phyloP scores from a whole-genome alignment of 2,888 invertebrate species.

The Eumacrocentrus americanus region DNA sequence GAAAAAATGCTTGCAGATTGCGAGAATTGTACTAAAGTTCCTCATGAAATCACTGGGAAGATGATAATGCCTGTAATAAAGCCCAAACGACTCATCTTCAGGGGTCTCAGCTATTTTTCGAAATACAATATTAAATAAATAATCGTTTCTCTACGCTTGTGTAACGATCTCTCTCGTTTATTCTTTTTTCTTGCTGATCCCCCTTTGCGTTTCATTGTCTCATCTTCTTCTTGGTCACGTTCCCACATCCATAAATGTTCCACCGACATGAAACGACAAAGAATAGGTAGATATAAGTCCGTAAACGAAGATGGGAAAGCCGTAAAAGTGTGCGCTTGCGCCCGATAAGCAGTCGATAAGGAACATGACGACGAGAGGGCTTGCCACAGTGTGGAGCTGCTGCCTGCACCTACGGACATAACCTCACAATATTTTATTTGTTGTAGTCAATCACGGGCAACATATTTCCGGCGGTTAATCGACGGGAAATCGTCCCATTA shows the following conservation, averaged over 20 bases:
- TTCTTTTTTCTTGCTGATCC: not conserved
- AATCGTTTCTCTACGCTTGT: not conserved
- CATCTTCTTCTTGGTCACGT: conserved; percentile 19
- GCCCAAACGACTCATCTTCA: not conserved
- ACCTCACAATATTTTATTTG: conserved; percentile 46
- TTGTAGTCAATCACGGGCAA: conserved; percentile 14
- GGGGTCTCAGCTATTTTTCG: not conserved
- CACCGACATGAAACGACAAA: conserved; percentile 5
- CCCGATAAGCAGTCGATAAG: conserved; percentile 18
- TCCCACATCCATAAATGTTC: not conserved
- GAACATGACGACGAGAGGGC: conserved; percentile 33
- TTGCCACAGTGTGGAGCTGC: not conserved
- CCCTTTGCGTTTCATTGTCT: not conserved
- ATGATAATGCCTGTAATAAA: not conserved
- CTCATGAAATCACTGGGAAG: not conserved
- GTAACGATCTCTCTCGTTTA: not conserved
- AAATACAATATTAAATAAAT: not conserved
- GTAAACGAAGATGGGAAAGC: conserved; percentile 7
- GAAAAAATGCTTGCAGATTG: not conserved
- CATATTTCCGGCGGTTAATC: not conserved
- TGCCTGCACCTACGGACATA: conserved; percentile 30
- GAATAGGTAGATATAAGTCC: not conserved
- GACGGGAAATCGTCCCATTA: not conserved
- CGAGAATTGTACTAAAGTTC: not conserved
- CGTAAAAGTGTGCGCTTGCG: conserved; percentile 24